Conservation (phyloP, 2,797 vertebrate species). For the Hydrophis major region DNA sequence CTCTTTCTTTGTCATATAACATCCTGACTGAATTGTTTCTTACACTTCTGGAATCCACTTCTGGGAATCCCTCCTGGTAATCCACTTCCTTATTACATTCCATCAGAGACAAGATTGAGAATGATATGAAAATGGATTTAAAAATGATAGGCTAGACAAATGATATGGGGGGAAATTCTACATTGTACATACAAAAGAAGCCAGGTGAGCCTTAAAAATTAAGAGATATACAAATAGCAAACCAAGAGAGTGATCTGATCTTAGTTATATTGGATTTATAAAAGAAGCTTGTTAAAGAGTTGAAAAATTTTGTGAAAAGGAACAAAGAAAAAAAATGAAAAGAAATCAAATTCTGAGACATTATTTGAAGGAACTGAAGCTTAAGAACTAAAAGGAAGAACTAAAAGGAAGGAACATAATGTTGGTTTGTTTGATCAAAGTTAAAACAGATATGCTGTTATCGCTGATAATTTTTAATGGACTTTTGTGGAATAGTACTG, state of each 20-base stretch:
- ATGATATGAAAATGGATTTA: background rate
- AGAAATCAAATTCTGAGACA: background rate
- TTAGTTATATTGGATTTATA: background rate
- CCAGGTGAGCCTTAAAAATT: background rate
- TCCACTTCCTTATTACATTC: background rate
- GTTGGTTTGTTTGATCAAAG: background rate
- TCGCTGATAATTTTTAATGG: background rate
- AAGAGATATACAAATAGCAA: background rate
- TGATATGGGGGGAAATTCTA: background rate
- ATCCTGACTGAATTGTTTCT: background rate
- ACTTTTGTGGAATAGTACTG: background rate
- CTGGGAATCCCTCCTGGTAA: background rate
- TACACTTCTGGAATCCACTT: background rate
- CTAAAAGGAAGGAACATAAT: background rate
- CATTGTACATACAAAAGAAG: background rate
- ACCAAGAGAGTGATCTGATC: background rate
- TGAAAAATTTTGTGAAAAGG: background rate
- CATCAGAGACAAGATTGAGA: background rate
- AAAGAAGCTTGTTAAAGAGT: background rate
- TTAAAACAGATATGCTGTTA: background rate
- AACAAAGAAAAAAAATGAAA: background rate
- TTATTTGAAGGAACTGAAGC: background rate
- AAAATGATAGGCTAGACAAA: background rate
- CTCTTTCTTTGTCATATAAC: background rate
- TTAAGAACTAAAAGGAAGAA: background rate